phyloP scores from a whole-genome alignment of 2,113 vertebrate species.

The Nycticebus coucang region DNA sequence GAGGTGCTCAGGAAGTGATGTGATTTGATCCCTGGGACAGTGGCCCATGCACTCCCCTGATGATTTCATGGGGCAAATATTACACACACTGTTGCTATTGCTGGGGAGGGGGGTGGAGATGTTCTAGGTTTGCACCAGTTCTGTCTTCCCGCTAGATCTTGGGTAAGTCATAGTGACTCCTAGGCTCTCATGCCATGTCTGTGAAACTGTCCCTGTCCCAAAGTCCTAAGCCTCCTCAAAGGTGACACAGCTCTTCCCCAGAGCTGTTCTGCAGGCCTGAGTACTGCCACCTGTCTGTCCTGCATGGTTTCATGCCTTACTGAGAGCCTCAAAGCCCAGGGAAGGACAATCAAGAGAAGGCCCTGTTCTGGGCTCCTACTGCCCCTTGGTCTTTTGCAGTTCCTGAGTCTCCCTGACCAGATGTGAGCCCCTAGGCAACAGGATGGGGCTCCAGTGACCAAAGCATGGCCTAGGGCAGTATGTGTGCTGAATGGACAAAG shows the following conservation, averaged over 20 bases:
- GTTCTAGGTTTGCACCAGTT: background rate
- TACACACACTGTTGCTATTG: background rate
- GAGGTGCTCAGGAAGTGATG: background rate
- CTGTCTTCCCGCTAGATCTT: background rate
- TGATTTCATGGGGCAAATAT: background rate
- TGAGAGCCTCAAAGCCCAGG: background rate
- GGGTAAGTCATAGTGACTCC: background rate
- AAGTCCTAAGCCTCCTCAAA: background rate
- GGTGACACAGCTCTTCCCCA: background rate
- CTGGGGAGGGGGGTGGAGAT: background rate
- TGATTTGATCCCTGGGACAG: background rate
- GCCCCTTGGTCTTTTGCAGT: background rate
- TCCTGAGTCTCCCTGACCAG: background rate
- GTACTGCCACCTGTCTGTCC: background rate
- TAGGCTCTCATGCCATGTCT: background rate
- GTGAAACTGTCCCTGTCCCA: background rate
- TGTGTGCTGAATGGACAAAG: background rate
- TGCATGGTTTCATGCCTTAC: background rate
- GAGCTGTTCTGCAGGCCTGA: background rate
- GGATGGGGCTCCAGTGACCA: background rate
- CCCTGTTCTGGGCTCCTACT: background rate
- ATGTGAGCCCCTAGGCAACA: background rate
- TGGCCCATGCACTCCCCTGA: background rate
- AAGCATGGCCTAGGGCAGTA: background rate
- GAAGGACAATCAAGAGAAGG: background rate